Conservation (phyloP, 2,797 vertebrate species). For the Tinamus major region DNA sequence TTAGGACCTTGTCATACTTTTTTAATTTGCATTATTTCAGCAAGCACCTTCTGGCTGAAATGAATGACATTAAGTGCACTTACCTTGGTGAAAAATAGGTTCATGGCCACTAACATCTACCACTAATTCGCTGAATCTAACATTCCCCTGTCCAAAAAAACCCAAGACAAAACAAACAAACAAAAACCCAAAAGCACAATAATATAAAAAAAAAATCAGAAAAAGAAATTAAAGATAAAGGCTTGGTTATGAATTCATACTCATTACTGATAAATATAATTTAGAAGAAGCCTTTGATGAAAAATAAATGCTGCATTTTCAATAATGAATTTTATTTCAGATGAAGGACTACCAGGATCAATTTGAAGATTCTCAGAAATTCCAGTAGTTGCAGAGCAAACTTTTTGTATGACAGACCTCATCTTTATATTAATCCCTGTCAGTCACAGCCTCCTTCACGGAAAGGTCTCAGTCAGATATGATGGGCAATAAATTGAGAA, state of each 20-base stretch:
- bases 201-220: not conserved
- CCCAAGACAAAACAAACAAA: not conserved
- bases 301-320: not conserved
- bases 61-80: not conserved
- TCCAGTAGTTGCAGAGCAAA: not conserved
- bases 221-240: not conserved
- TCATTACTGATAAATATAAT: not conserved
- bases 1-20: not conserved
- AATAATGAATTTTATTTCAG: not conserved
- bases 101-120: not conserved
- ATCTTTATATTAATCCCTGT: not conserved
- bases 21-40: not conserved
- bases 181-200: no score
- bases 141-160: rapidly evolving
- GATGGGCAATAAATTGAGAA: constrained; percentile 5
- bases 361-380: not conserved
- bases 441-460: not conserved
- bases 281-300: not conserved
- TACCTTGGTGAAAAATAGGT: not conserved
- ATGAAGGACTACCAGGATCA: rapidly evolving
- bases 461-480: not conserved
- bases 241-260: not conserved
- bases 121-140: not conserved
- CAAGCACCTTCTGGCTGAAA: not conserved
- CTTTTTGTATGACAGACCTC: not conserved